Evolutionary conservation across 2,888 invertebrate species (phyloP), one percentile per base, ranked within the genome.

Genomic region (Furcula furcula): DNA sequence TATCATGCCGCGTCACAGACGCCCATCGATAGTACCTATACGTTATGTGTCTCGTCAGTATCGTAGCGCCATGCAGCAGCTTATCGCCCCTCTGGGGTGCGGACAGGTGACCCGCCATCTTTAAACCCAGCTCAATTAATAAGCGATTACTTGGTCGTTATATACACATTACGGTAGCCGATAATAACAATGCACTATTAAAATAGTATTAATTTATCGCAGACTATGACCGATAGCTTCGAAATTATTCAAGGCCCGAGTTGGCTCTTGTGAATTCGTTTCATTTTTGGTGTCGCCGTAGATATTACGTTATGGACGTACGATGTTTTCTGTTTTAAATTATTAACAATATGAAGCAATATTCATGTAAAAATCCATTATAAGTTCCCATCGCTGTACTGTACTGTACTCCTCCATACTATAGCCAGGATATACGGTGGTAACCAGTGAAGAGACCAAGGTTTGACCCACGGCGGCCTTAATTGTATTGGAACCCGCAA

Each of bases 141-240:
- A 67, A 73, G 46, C 71, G 64, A 81, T 79, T 77, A 72, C 59
- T 53, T 31, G 40, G 59, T 79, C 79, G 72, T 81, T 77, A 77
- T 63, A 40, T 49, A 50, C 46, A 51, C 69, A 74, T 76, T 73
- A 75, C 59, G 37, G 36, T 11, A 10, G 10, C n/a, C 36, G 65
- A 60, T 62, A 61, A 65, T 70, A 63, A 47, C 57, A 38, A 34
- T 45, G 40, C 29, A 51, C 64, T 59, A 75, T 75, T 73, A 72
- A 74, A 74, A 70, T 50, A 54, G 52, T 63, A 72, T 75, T 79
- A 75, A 72, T 72, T 57, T 65, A 68, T 66, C 67, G 55, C 52
- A 44, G 47, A 29, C 34, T 34, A 26, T 55, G 65, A 59, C 64
- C 62, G 65, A 71, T 68, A 71, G 48, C 40, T 33, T 43, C 42